Base-by-base conservation (phyloP, 2,888 invertebrate genomes). In the Caenorhabditis sp. region DNA sequence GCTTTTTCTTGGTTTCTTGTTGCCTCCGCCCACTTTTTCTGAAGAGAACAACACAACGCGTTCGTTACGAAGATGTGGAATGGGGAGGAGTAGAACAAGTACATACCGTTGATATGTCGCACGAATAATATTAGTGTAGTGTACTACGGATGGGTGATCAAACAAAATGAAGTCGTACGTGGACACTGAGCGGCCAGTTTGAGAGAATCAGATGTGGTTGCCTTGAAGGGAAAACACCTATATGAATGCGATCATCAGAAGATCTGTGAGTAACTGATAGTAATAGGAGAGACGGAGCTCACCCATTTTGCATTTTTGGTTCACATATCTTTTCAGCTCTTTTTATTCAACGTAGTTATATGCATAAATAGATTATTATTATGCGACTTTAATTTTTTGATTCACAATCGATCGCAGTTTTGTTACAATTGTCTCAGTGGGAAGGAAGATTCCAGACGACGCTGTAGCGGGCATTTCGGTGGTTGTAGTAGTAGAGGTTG, bases 21-120 rank as follows among this genome's bases (percentile, higher is more conserved):
- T n/a, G n/a, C 8, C 66, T 59, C 70, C 70, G 59, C 70, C 70
- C 70, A 59, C 46, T 70, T 70, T 68, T 59, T 70, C 24, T 24
- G 13, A 3, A 20, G 43, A 63, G 43, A 27, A 55, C 39, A 50
- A 32, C 30, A 50, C 27, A 32, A 50, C 32, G n/a, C n/a, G n/a
- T 20, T 30, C 50, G 20, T 50, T 32, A 20, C 43, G 43, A 43
- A 43, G 22, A 43, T 3, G 43, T 43, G 22, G 43, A 46, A 43
- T 50, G 15, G 17, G 30, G 26, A 43, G 55, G 39, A 48, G 50
- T n/a, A n/a, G n/a, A n/a, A n/a, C n/a, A n/a, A n/a, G n/a, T n/a
- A n/a, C n/a, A n/a, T n/a, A n/a, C n/a, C n/a, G n/a, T n/a, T n/a
- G n/a, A n/a, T n/a, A n/a, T n/a, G n/a, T n/a, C n/a, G n/a, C n/a